Percentiles rank a stretch among this genome's conserved stretches.
phyloP scores from a whole-genome alignment of 1,140 invertebrate genomes.

The Tetragonula clypearis region DNA sequence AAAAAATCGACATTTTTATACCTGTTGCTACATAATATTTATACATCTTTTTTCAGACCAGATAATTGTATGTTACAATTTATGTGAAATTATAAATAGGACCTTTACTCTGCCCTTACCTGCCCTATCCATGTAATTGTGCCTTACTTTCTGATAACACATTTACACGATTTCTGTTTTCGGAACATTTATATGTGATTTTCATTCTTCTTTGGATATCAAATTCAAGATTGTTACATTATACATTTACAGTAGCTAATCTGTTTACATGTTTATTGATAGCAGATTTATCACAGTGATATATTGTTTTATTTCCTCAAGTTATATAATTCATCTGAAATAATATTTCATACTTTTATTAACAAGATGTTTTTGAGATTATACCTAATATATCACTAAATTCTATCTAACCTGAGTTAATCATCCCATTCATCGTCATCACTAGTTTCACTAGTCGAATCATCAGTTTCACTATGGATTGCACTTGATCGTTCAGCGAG shows the following conservation, averaged over 20 bases:
- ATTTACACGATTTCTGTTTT: slow-evolving; percentile 32
- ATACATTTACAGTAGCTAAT: slow-evolving; percentile 59
- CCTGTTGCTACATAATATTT: slow-evolving; percentile 14
- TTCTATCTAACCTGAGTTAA: slow-evolving; percentile 65
- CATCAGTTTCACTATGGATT: slow-evolving; percentile 86
- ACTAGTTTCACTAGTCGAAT: slow-evolving; percentile 83
- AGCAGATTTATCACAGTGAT: slow-evolving; percentile 65
- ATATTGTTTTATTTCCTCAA: slow-evolving; percentile 57
- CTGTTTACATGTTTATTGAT: slow-evolving; percentile 60
- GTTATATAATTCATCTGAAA: slow-evolving; percentile 57
- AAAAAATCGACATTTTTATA: slow-evolving; percentile 5
- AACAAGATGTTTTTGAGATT: slow-evolving; percentile 16
- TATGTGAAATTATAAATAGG: slow-evolving; percentile 21
- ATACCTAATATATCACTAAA: neutral
- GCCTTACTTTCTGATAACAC: slow-evolving; percentile 48
- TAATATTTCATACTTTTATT: slow-evolving; percentile 8
- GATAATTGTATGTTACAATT: slow-evolving; percentile 5
- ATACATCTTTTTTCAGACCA: neutral
- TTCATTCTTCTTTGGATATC: slow-evolving; percentile 59
- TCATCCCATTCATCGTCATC: slow-evolving; percentile 89
- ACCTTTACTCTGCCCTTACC: slow-evolving; percentile 48
- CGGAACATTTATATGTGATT: slow-evolving; percentile 56
- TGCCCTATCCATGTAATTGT: slow-evolving; percentile 50
- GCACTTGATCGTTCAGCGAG: slow-evolving; percentile 87
- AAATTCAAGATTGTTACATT: slow-evolving; percentile 59